Evolutionary conservation across 2,113 vertebrate species (phyloP).

Genomic region (Sander lucioperca): DNA sequence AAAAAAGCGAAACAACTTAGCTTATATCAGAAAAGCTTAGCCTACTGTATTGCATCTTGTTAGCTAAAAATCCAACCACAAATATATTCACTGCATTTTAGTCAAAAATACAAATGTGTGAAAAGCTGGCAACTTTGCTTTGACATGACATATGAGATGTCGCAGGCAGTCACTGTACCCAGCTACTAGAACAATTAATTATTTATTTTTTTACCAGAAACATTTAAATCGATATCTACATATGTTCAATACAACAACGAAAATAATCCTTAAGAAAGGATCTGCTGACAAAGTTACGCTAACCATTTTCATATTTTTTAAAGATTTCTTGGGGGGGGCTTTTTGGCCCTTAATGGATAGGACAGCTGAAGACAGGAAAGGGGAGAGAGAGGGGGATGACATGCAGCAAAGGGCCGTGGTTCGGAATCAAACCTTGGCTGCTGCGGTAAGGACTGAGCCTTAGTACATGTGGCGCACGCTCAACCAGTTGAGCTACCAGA

Average conservation of each 20-base stretch:
- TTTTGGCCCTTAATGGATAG: too few relatives aligned
- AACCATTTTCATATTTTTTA: neutral
- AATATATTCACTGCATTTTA: neutral
- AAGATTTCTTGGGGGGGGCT: too few relatives aligned
- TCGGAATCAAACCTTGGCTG: too few relatives aligned
- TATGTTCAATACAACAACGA: neutral
- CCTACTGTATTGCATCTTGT: neutral
- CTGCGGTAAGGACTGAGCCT: too few relatives aligned
- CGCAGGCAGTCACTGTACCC: neutral
- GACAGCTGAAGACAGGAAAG: too few relatives aligned
- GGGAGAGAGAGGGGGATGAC: too few relatives aligned
- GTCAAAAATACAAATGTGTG: neutral
- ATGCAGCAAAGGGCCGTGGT: too few relatives aligned
- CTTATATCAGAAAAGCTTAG: neutral
- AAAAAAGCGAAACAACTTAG: neutral
- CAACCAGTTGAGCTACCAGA: too few relatives aligned
- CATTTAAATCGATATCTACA: neutral
- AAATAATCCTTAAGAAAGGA: neutral
- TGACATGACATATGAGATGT: neutral
- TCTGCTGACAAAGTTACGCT: neutral
- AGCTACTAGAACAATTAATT: neutral
- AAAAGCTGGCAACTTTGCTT: neutral
- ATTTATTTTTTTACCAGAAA: too few relatives aligned
- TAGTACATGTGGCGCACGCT: too few relatives aligned
- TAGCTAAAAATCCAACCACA: neutral